Evolutionary conservation across 2,888 invertebrate genomes (phyloP), one percentile per base, ranked within the genome.

Genomic region (Drosophila niveifrons): DNA sequence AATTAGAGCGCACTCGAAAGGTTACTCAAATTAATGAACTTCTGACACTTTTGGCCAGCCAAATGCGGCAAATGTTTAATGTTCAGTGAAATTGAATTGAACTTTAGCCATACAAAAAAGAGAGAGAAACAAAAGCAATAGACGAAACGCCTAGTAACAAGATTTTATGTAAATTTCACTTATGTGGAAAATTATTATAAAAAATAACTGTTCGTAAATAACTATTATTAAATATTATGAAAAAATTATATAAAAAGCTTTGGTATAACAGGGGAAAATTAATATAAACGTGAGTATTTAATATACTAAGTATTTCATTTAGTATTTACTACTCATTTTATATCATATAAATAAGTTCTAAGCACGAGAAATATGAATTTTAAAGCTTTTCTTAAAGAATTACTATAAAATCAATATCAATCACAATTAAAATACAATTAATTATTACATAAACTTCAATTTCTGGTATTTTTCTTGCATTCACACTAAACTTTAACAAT

Each of bases 1-100:
- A 89, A 82, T 89, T 82, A 84, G 78, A 84, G 70, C 57, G 52
- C 55, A 66, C 64, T 64, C 59, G 65, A 88, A 69, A 83, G 89
- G 66, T 82, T 84, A 69, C 50, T 13, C 23, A 67, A 74, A 66
- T 70, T 65, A 63, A 72, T 80, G 82, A 82, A 83, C 88, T 72
- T 65, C 72, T 71, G 59, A 63, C 82, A 61, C 78, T 64, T 68
- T 62, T 36, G 11, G 13, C 41, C 43, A 18, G 41, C 58, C 58
- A 52, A 58, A 58, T 50, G 70, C 76, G 76, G 76, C 66, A 57
- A 78, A 36, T 64, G 51, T 66, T 79, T 48, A 57, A 73, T 69
- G 47, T 44, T 18, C 8, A 23, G 62, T 29, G 9, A 46, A 55
- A 57, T 51, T 58, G 2, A 69, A 74, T 78, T 67, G 53, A 78